Evolutionary conservation across 2,888 invertebrate genomes (phyloP).

Genomic region (Pseudoips prasinana): DNA sequence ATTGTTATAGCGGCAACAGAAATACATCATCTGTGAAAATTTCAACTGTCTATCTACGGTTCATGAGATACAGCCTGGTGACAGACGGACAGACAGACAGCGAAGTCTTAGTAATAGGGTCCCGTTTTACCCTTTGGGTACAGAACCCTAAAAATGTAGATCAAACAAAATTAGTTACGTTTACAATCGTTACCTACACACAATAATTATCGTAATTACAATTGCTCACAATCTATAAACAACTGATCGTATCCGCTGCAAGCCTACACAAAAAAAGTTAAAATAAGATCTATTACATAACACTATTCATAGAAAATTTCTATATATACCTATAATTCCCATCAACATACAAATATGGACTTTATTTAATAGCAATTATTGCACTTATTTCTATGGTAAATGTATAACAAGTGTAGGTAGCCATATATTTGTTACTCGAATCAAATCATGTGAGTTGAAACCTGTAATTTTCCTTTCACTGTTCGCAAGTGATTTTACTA

Average conservation of each 20-base stretch:
- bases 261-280: no score
- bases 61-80: no score
- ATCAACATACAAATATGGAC: constrained; percentile 5
- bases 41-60: no score
- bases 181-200: constrained; percentile 2
- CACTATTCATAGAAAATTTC: constrained; percentile 12
- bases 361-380: constrained; percentile 9
- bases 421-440: constrained; percentile 44
- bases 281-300: constrained; percentile 12
- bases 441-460: constrained; percentile 50
- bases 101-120: no score
- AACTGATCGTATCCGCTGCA: constrained; percentile 4
- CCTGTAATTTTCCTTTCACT: constrained; percentile 72
- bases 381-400: constrained; percentile 9
- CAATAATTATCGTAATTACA: not conserved
- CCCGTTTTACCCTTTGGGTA: no score
- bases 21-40: no score
- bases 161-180: not conserved
- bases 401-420: no score
- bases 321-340: constrained; percentile 8
- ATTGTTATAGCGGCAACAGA: no score
- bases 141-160: not conserved
- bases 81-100: no score
- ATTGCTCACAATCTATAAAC: constrained; percentile 1
- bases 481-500: constrained; percentile 55